Evolutionary conservation across 2,888 invertebrate genomes (phyloP).

Genomic region (Orthonychiurus folsomi): DNA sequence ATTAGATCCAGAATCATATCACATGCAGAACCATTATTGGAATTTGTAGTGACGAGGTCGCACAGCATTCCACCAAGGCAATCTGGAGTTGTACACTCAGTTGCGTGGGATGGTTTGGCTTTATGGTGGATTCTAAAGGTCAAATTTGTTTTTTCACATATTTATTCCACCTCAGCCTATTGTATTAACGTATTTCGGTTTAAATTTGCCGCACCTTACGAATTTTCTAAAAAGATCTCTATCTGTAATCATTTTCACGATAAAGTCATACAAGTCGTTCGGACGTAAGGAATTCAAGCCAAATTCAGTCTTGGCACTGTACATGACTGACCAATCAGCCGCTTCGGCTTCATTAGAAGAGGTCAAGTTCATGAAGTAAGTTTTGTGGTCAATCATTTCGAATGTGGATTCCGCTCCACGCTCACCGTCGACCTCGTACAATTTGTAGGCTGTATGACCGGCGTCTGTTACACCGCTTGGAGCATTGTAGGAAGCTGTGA

Average conservation of each 20-base stretch:
- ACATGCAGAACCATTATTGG: no score
- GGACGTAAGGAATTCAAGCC: conserved; percentile 55
- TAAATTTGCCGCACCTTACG: neutral
- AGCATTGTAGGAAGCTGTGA: conserved; percentile 56
- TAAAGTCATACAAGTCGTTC: conserved; percentile 53
- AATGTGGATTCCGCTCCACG: conserved; percentile 38
- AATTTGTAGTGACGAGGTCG: no score
- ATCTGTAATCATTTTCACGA: conserved; percentile 52
- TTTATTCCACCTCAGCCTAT: no score
- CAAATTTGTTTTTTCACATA: no score
- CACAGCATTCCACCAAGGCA: no score
- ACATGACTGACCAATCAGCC: conserved; percentile 61
- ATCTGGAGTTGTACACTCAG: no score
- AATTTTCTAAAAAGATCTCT: conserved; percentile 47
- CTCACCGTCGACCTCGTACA: conserved; percentile 57
- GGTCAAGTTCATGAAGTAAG: conserved; percentile 65
- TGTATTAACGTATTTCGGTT: no score
- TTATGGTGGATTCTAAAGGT: no score
- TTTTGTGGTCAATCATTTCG: conserved; percentile 52
- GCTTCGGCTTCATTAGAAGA: conserved; percentile 52
- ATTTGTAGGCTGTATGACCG: conserved; percentile 62
- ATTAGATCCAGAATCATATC: no score
- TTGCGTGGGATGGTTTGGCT: no score
- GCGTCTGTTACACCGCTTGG: conserved; percentile 55
- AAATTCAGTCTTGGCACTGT: conserved; percentile 61